Conservation (phyloP, 2,797 vertebrate species). For the Chaunax sp. region DNA sequence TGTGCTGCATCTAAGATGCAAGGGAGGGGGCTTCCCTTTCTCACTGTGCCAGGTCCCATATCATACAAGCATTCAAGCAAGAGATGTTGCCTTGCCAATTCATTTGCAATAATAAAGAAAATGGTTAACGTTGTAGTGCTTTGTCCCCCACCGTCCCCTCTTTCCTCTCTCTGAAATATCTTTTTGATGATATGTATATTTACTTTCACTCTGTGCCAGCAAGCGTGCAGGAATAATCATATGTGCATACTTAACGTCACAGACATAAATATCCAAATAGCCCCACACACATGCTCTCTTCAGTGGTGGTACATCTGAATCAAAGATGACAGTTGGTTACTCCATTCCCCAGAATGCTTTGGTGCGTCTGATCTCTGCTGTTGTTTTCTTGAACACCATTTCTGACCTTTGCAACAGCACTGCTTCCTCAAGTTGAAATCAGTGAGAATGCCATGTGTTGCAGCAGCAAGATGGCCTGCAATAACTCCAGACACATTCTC, state of each 20-base stretch:
- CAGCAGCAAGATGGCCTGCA: conserved; percentile 51
- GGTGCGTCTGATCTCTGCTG: conserved; percentile 60
- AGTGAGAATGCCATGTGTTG: conserved; percentile 56
- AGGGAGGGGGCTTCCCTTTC: conserved; percentile 83
- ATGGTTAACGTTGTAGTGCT: conserved; percentile 73
- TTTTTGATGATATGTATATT: conserved; percentile 75
- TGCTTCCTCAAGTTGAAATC: conserved; percentile 56
- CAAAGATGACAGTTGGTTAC: conserved; percentile 71
- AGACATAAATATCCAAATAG: conserved; percentile 70
- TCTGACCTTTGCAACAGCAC: conserved; percentile 69
- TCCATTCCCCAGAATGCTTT: conserved; percentile 73
- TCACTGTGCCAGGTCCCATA: conserved; percentile 84
- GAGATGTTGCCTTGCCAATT: conserved; percentile 92
- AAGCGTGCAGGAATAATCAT: conserved; percentile 66
- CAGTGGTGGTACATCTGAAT: conserved; percentile 68
- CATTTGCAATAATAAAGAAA: conserved; percentile 83
- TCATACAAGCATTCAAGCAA: conserved; percentile 97
- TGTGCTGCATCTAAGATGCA: conserved; percentile 94
- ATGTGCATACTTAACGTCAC: conserved; percentile 67
- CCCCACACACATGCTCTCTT: conserved; percentile 48
- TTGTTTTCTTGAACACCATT: conserved; percentile 73
- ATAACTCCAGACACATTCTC: conserved; percentile 62
- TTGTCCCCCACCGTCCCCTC: conserved; percentile 29
- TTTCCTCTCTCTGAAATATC: conserved; percentile 60
- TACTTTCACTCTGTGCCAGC: conserved; percentile 63